Percentiles rank a stretch among this genome's conserved stretches.
Evolutionary conservation across 2,797 vertebrate species (phyloP).

Genomic region (Tragopan temminckii): DNA sequence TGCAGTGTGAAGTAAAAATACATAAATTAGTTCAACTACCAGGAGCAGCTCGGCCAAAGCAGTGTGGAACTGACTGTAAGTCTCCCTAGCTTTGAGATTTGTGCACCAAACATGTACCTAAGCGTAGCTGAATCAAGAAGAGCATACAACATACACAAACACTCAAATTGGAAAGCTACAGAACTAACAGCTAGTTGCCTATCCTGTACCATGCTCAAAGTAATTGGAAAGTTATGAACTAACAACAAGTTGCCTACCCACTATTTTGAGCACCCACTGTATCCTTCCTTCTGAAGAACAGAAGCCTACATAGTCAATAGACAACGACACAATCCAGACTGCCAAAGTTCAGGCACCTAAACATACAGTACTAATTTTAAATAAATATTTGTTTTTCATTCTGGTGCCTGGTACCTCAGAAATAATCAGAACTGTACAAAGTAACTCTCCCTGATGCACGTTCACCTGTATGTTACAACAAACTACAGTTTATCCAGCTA

Average conservation of each 20-base stretch:
- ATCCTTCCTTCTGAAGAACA: background rate
- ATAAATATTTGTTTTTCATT: background rate
- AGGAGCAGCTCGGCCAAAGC: background rate
- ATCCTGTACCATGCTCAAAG: background rate
- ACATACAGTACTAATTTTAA: background rate
- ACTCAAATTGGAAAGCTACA: background rate
- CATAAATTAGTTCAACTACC: background rate
- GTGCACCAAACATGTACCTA: accelerated
- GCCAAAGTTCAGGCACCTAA: background rate
- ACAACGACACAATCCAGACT: background rate
- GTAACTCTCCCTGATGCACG: background rate
- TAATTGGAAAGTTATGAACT: background rate
- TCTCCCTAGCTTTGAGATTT: background rate
- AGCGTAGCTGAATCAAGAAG: background rate
- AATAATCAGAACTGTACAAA: background rate
- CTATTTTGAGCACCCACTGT: background rate
- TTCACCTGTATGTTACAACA: background rate
- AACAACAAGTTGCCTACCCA: background rate
- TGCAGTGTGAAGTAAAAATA: background rate
- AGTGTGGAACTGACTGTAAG: background rate
- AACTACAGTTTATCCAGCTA: background rate
- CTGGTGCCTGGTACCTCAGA: background rate
- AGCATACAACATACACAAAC: accelerated
- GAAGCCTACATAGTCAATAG: background rate
- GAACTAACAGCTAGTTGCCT: background rate